Conservation (phyloP, 2,888 invertebrate genomes). For the Agonopterix subpropinquella region DNA sequence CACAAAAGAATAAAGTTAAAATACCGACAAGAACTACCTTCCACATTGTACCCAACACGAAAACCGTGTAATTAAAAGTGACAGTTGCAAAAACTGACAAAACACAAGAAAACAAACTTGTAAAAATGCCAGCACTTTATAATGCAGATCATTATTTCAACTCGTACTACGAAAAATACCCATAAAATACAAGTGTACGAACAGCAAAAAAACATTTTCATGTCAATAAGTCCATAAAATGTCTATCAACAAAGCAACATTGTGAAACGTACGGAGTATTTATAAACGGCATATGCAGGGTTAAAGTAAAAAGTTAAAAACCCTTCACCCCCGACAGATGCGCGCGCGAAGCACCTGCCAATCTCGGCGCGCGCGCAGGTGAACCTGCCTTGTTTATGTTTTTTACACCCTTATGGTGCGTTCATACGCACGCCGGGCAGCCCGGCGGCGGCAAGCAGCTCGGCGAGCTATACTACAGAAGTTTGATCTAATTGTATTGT, state of each 20-base stretch:
- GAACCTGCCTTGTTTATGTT: slow-evolving; percentile 55
- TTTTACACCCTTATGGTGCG: slow-evolving; percentile 27
- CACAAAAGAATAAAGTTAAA: too few relatives aligned
- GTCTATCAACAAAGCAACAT: slow-evolving; percentile 1
- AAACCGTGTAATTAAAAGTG: not conserved
- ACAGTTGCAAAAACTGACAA: not conserved
- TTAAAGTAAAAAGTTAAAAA: slow-evolving; percentile 5
- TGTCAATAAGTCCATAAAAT: too few relatives aligned
- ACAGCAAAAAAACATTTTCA: not conserved
- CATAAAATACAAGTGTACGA: not conserved
- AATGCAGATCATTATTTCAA: not conserved
- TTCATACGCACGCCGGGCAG: not conserved
- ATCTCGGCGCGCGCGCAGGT: slow-evolving; percentile 63
- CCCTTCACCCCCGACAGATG: slow-evolving; percentile 42
- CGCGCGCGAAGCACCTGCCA: slow-evolving; percentile 58
- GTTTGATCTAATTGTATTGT: too few relatives aligned
- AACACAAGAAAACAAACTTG: too few relatives aligned
- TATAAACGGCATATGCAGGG: slow-evolving; percentile 13
- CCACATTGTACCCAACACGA: not conserved
- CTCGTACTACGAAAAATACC: not conserved
- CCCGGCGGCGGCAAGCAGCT: not conserved
- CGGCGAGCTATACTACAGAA: too few relatives aligned
- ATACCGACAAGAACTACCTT: too few relatives aligned
- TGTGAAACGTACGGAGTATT: slow-evolving; percentile 4
- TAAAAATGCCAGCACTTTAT: not conserved